Conservation (phyloP, 2,113 vertebrate species). For the Chelonoidis abingdonii region DNA sequence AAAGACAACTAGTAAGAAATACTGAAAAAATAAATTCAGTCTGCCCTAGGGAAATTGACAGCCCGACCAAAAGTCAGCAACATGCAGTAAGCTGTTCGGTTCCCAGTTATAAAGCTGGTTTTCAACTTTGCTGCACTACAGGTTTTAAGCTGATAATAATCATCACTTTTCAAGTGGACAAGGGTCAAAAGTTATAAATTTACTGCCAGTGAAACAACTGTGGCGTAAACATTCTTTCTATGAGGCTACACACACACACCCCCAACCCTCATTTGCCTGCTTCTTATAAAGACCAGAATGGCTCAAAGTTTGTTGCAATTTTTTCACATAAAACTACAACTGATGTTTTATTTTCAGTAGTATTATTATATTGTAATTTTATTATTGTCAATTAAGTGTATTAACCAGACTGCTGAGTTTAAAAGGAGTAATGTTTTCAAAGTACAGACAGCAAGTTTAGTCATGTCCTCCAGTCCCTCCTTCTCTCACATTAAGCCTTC, state of each 20-base stretch:
- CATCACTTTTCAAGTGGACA: neutral
- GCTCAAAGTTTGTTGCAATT: neutral
- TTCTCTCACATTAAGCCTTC: neutral
- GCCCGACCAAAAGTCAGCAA: too few species aligned
- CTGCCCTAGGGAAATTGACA: neutral
- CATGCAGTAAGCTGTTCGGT: neutral
- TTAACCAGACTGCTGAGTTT: neutral
- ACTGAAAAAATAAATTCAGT: neutral
- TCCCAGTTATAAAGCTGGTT: neutral
- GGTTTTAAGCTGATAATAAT: neutral
- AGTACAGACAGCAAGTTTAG: neutral
- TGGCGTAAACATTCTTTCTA: neutral
- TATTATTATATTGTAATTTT: neutral
- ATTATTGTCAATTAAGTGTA: neutral
- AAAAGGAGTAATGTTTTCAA: neutral
- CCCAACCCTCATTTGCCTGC: neutral
- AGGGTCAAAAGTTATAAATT: slow-evolving; percentile 12
- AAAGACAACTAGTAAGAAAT: neutral
- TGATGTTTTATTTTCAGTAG: neutral
- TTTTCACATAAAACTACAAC: neutral
- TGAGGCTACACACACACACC: neutral
- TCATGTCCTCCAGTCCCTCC: neutral
- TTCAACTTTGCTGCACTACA: neutral
- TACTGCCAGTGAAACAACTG: neutral
- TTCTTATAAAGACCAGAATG: neutral